These are phyloP conservation scores for Amblyjoppa proteus DNA, from an alignment of 2,888 invertebrate genomes.

Conservation along the genomic window DNA sequence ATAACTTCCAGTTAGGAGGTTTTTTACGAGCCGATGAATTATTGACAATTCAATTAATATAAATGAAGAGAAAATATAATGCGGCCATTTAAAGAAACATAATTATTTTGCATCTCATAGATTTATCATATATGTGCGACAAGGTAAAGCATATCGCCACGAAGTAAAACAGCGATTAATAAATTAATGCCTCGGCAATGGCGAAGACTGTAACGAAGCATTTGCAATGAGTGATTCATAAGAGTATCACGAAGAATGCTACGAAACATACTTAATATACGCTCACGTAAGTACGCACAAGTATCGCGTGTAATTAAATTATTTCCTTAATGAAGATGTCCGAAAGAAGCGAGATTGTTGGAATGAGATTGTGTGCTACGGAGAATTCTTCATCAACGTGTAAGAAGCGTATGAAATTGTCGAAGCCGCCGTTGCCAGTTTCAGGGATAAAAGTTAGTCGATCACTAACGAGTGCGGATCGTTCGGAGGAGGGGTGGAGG, in stretches of 20 bases:
- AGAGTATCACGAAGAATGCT: conserved; percentile 46
- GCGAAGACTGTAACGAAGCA: background rate
- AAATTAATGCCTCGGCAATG: conserved; percentile 34
- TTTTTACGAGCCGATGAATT: conserved; percentile 5
- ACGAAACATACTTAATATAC: conserved; percentile 19
- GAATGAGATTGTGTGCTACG: conserved; percentile 23
- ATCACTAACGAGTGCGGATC: conserved; percentile 55
- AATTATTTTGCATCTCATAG: background rate
- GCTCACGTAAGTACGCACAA: background rate
- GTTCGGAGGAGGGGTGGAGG: conserved; percentile 25
- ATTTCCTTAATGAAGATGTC: conserved; percentile 60
- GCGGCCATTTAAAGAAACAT: background rate
- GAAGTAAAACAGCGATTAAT: conserved; percentile 24
- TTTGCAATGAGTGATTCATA: conserved; percentile 38
- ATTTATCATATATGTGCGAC: background rate
- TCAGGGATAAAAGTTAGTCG: conserved; percentile 26
- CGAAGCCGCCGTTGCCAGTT: background rate
- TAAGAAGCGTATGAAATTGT: conserved; percentile 25
- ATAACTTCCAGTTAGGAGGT: background rate
- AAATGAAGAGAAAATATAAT: background rate
- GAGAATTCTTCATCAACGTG: conserved; percentile 29
- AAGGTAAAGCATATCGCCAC: background rate
- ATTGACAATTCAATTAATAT: background rate
- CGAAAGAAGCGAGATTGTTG: conserved; percentile 33
- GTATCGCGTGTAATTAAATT: conserved; percentile 55